These are phyloP conservation scores for Tribolium castaneum DNA, from an alignment of 1,140 invertebrate species.

Conservation along the genomic window DNA sequence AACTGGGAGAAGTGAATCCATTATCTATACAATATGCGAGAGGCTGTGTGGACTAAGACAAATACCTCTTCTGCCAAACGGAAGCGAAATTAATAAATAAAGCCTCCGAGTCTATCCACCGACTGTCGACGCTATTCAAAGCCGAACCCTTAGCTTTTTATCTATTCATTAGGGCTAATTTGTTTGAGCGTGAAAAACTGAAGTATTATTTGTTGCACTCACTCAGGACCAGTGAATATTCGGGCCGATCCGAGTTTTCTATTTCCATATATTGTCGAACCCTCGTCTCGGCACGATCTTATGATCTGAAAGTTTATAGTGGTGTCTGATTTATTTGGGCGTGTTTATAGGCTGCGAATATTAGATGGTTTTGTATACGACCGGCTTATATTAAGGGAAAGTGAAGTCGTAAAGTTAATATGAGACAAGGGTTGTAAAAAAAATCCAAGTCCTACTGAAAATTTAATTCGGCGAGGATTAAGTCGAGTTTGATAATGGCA, in stretches of 20 bases:
- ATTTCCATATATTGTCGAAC: slow-evolving; percentile 36
- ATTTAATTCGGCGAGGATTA: slow-evolving; percentile 26
- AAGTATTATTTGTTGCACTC: not conserved
- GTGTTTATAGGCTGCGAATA: slow-evolving; percentile 47
- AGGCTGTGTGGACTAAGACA: slow-evolving; percentile 39
- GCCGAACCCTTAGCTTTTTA: slow-evolving; percentile 13
- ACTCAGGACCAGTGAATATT: slow-evolving; percentile 39
- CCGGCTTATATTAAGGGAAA: slow-evolving; percentile 45
- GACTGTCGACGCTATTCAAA: slow-evolving; percentile 9
- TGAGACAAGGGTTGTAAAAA: slow-evolving; percentile 16
- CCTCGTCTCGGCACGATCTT: slow-evolving; percentile 40
- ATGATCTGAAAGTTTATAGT: slow-evolving; percentile 48
- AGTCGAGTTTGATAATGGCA: slow-evolving; percentile 29
- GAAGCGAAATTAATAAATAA: slow-evolving; percentile 39
- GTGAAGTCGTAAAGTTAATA: slow-evolving; percentile 29
- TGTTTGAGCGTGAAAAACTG: not conserved
- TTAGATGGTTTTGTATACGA: slow-evolving; percentile 38
- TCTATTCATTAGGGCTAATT: not conserved
- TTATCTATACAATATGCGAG: slow-evolving; percentile 47
- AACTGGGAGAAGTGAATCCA: slow-evolving; percentile 39
- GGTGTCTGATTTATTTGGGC: slow-evolving; percentile 45
- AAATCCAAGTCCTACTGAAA: slow-evolving; percentile 11
- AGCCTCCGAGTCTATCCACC: slow-evolving; percentile 5
- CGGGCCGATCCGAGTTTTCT: slow-evolving; percentile 32
- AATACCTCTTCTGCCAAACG: slow-evolving; percentile 32